phyloP scores from a whole-genome alignment of 2,113 vertebrate genomes.

The Eleginops maclovinus region DNA sequence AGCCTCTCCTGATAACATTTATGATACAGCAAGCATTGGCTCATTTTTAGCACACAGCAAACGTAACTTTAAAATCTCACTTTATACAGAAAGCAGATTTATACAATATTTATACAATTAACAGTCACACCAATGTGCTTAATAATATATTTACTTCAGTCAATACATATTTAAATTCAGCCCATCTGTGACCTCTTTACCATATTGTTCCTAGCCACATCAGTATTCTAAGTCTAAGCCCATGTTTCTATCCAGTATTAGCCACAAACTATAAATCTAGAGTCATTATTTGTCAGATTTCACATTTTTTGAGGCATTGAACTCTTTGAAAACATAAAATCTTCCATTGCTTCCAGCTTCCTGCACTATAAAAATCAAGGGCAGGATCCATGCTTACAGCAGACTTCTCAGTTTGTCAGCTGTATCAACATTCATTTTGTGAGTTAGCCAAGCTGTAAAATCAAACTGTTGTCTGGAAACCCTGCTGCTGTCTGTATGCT shows the following conservation, averaged over 20 bases:
- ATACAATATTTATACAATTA: too few relatives aligned
- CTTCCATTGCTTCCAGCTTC: not conserved
- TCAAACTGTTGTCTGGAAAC: constrained; percentile 13
- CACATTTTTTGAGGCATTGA: too few relatives aligned
- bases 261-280: not conserved
- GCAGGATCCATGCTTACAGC: not conserved
- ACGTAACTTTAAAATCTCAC: constrained; percentile 18
- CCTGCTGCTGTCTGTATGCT: not conserved
- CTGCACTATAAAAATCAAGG: not conserved
- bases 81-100: too few relatives aligned
- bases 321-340: not conserved
- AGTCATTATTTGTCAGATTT: not conserved
- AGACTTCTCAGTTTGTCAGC: constrained; percentile 1
- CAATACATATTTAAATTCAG: not conserved
- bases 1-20: not conserved
- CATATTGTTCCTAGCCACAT: not conserved
- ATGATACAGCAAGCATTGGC: not conserved
- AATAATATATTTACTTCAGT: not conserved
- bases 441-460: constrained; percentile 11
- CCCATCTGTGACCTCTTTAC: not conserved
- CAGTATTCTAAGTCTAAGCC: not conserved
- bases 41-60: constrained; percentile 9
- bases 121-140: not conserved
- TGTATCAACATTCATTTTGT: constrained; percentile 14
- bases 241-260: not conserved